Evolutionary conservation across 2,113 vertebrate species (phyloP), one percentile per base, ranked within the genome.

Genomic region (Nycticorax nycticorax): DNA sequence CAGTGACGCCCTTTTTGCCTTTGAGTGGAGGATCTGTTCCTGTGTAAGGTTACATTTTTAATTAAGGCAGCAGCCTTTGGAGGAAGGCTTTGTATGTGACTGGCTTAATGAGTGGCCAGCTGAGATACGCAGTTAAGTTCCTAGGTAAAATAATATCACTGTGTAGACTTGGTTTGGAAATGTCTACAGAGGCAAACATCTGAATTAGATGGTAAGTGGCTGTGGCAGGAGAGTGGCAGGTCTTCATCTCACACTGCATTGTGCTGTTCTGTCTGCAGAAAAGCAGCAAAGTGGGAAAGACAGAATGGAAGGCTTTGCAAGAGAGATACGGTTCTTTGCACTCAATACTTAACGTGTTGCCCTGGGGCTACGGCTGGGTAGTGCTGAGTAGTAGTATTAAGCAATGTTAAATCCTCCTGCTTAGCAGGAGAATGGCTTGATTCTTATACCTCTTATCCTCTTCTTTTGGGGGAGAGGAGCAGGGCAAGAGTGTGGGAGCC

Each of bases 321-420:
- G 92, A 92, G 95, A 88, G 86, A 97, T 95, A 96, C 76, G 53
- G 14, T 95, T 96, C 93, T 96, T 93, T 85, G 66, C 81, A n/a
- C 81, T 96, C 52, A 37, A 22, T 94, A 88, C 89, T 97, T 97
- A 79, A 79, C 1, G 7, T 96, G 91, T 90, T 93, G 89, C 97
- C 97, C 97, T 91, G 66, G 94, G 98, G 97, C 97, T 96, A 92
- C 32, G 3, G 92, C 97, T 97, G 97, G 98, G 93, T 77, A 78
- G 80, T 96, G 97, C 95, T 86, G 97, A 98, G 96, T 68, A 89
- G 89, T 88, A 96, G 91, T 93, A 95, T 97, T 97, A 97, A 97
- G 85, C 96, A 96, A 89, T 78, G 92, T 93, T 97, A 97, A 97
- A 96, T 97, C 94, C 86, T 97, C 81, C 91, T 93, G 93, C 79